These are phyloP conservation scores for Benthosema pterotum DNA, from an alignment of 2,797 vertebrate species.

Conservation along the genomic window DNA sequence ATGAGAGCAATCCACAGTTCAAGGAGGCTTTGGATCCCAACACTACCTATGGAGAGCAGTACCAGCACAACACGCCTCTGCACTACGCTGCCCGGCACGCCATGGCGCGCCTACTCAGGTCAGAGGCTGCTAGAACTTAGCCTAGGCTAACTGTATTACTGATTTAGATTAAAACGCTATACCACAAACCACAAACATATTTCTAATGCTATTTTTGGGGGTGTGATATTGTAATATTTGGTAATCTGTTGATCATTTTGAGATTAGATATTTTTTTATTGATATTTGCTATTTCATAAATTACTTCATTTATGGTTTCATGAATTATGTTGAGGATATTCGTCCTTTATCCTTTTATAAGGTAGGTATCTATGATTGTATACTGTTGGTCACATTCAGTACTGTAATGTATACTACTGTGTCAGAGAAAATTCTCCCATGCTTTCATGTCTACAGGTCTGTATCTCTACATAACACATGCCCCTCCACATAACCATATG, in stretches of 20 bases:
- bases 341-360: too few species aligned
- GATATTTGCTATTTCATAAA: too few species aligned
- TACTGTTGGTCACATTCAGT: constrained; percentile 15
- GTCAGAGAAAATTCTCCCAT: constrained; percentile 25
- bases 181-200: too few species aligned
- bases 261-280: too few species aligned
- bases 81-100: constrained; percentile 96
- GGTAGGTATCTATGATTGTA: constrained; percentile 2
- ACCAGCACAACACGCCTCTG: constrained; percentile 97
- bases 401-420: neutral
- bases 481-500: constrained; percentile 71
- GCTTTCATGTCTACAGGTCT: constrained; percentile 22
- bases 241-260: too few species aligned
- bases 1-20: constrained; percentile 95
- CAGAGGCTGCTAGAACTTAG: constrained; percentile 54
- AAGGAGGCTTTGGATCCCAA: constrained; percentile 98
- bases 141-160: too few species aligned
- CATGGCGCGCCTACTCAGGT: constrained; percentile 96
- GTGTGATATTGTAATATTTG: too few species aligned
- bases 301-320: too few species aligned
- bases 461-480: constrained; percentile 62
- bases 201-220: too few species aligned
- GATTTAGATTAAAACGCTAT: too few species aligned
- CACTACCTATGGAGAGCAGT: constrained; percentile 96
- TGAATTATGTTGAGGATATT: too few species aligned